Evolutionary conservation across 1,140 invertebrate species (phyloP).

Genomic region (Bilobella aurantiaca): DNA sequence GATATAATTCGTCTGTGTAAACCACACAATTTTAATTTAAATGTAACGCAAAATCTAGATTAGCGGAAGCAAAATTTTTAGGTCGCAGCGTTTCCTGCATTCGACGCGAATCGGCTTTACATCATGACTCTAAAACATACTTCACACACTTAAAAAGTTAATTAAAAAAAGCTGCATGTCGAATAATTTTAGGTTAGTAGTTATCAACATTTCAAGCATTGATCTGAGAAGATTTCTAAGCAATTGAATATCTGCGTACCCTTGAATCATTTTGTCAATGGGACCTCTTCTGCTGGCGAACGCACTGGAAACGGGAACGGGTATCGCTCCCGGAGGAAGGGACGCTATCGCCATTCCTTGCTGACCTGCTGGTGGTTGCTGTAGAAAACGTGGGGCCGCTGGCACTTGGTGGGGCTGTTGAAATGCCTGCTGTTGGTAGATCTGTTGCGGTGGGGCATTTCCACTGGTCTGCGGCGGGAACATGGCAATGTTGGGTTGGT

Average conservation of each 20-base stretch:
- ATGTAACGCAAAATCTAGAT: no score
- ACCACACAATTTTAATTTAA: no score
- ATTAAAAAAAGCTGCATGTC: no score
- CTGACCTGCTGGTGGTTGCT: neutral
- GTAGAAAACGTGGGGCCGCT: neutral
- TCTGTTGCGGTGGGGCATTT: neutral
- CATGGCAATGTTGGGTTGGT: neutral
- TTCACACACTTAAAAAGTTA: no score
- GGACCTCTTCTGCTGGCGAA: slow-evolving; percentile 2
- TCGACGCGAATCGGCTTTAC: no score
- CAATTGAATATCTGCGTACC: neutral
- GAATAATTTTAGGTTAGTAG: no score
- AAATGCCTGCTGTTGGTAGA: neutral
- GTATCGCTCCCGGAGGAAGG: neutral
- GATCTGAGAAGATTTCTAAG: no score
- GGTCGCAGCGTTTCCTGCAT: no score
- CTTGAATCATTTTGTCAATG: neutral
- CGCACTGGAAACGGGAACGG: neutral
- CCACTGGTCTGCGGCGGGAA: neutral
- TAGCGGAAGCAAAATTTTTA: no score
- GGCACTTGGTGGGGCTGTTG: neutral
- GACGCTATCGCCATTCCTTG: neutral
- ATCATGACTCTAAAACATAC: no score
- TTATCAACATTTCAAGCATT: no score
- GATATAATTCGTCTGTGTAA: no score